These are phyloP conservation scores for Hydrotaea cyrtoneurina DNA, from an alignment of 2,888 invertebrate species.

Conservation along the genomic window DNA sequence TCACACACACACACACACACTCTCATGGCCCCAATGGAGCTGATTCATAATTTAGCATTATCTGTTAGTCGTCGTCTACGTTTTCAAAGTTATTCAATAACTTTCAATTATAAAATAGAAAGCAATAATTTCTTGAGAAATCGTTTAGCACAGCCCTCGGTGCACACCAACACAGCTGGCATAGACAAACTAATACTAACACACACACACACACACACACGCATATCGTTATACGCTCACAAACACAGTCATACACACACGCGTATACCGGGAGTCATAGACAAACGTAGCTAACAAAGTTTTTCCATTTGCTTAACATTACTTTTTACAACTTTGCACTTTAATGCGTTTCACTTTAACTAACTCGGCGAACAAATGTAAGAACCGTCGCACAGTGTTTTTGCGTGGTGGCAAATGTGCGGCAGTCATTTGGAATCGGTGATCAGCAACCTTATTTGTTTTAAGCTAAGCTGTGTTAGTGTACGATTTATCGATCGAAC, in stretches of 20 bases:
- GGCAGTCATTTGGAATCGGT: too few species aligned
- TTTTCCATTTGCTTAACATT: slow-evolving; percentile 72
- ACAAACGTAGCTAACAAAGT: slow-evolving; percentile 63
- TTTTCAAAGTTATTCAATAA: slow-evolving; percentile 66
- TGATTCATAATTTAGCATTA: slow-evolving; percentile 54
- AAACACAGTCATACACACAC: not conserved
- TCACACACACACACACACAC: slow-evolving; percentile 29
- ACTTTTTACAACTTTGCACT: slow-evolving; percentile 76
- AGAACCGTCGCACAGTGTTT: slow-evolving; percentile 9
- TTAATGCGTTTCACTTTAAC: slow-evolving; percentile 76
- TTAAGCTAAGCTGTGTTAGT: too few species aligned
- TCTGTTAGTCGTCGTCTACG: slow-evolving; percentile 33
- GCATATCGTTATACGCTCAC: too few species aligned
- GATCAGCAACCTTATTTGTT: too few species aligned
- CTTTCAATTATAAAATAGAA: slow-evolving; percentile 66
- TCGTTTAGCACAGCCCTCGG: slow-evolving; percentile 23
- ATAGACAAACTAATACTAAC: not conserved
- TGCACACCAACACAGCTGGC: slow-evolving; percentile 12
- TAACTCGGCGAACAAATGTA: slow-evolving; percentile 64
- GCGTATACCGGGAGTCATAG: not conserved
- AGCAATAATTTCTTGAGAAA: slow-evolving; percentile 63
- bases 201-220: not conserved
- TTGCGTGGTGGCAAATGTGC: too few species aligned
- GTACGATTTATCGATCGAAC: too few species aligned
- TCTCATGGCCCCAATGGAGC: slow-evolving; percentile 39